These are phyloP conservation scores for Drosophila guanche DNA, from an alignment of 1,140 invertebrate species.

Conservation along the genomic window DNA sequence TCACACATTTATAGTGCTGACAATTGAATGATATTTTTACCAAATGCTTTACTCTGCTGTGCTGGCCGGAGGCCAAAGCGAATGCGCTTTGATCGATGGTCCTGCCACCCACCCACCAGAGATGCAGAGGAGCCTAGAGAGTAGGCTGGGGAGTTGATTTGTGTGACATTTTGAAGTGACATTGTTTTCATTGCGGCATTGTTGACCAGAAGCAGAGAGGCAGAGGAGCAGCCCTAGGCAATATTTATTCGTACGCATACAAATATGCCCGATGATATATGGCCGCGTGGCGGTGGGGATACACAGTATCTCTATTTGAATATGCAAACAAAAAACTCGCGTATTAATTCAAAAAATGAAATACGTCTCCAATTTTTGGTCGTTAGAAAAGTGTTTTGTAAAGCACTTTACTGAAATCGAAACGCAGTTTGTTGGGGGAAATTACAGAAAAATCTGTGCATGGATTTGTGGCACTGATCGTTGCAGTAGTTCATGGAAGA, in stretches of 20 bases:
- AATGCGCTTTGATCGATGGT: conserved; percentile 66
- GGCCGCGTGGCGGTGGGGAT: conserved; percentile 6
- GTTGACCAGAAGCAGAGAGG: conserved; percentile 30
- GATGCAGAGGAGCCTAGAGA: neutral
- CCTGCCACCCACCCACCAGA: neutral
- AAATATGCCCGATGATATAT: conserved; percentile 47
- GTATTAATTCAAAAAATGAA: conserved; percentile 39
- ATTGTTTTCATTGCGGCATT: conserved; percentile 60
- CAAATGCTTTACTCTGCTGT: conserved; percentile 45
- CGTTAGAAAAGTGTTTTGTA: conserved; percentile 33
- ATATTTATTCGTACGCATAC: conserved; percentile 41
- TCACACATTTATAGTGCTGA: conserved; percentile 81
- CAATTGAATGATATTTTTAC: conserved; percentile 81
- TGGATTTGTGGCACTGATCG: conserved; percentile 6
- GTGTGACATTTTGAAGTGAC: conserved; percentile 65
- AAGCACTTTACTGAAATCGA: conserved; percentile 18
- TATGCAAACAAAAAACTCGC: neutral
- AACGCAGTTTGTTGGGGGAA: conserved; percentile 8
- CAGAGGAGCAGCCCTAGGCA: conserved; percentile 37
- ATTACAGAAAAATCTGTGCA: conserved; percentile 6
- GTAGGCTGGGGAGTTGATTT: conserved; percentile 41
- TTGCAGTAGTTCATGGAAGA: too few species aligned
- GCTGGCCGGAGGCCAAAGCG: neutral
- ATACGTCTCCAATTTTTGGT: conserved; percentile 36
- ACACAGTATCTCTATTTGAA: conserved; percentile 19